Base-by-base conservation (phyloP, 2,113 vertebrate genomes). In the Clarias magur region DNA sequence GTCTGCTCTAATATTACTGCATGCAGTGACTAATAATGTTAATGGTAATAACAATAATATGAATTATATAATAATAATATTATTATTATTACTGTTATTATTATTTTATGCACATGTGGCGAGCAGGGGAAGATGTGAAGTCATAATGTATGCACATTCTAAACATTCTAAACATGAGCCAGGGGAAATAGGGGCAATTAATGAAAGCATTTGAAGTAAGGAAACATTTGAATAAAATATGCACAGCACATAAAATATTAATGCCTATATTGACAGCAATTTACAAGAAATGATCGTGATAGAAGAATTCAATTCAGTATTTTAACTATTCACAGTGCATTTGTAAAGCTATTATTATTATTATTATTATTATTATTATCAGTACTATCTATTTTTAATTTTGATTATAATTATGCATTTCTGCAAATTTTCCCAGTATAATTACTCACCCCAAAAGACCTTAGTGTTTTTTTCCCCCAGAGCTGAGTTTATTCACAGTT, bases 371-470 rank as follows among this genome's bases (percentile, higher is more conserved):
- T 75, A 73, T 53, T 53, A 75, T 13, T 25, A 21, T 42, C 17
- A 6, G 7, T 70, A 17, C 27, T 67, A 15, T n/a, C 3, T 67
- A n/a, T 34, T 42, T 15, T 30, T 68, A 6, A 56, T 15, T 4
- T 34, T 10, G 0, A 79, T 34, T 91, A 57, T 93, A 94, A 93
- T 93, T 94, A 92, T 94, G 89, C 91, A 91, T 94, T 90, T 91
- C 92, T 91, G 88, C 88, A 90, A 89, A 89, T 94, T 92, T 93
- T 88, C 90, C 91, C 90, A 88, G 90, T 88, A 90, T 91, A 90
- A 89, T 59, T 87, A n/a, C 86, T 56, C n/a, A 87, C 93, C 93
- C 91, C 92, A 92, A 67, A 88, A 93, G 92, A 82, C 90, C 84
- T 91, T 86, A 85, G 85, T 89, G 79, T 85, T 90, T 87, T 90